Evolutionary conservation across 2,888 invertebrate species (phyloP), one percentile per base, ranked within the genome.

Genomic region (Philhelius pedissequus): DNA sequence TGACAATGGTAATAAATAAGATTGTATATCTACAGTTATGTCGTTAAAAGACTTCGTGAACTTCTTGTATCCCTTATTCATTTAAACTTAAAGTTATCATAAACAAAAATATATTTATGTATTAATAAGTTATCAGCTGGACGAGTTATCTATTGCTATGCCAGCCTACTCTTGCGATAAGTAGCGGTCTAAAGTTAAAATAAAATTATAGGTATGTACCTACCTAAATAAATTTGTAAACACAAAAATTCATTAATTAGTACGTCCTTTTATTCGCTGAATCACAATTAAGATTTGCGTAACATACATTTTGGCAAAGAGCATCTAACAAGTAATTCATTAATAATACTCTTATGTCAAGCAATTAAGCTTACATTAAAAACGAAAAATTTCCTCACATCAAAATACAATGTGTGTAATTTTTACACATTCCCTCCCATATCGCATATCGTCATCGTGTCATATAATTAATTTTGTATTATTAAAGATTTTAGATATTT

Each of bases 401-500:
- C 20, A 40, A 54, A n/a, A n/a, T 78, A 82, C 60, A 73, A 78
- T 78, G 30, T 62, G 52, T 66, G 50, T 13, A 66, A 71, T 81
- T 70, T 66, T 58, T 56, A 48, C 43, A 54, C 18, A 11, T 27
- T 64, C 25, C 7, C 25, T 48, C 22, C 7, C 22, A 9, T 48
- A 11, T 22, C 5, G 11, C 35, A 11, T 27, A 25, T 73, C 66
- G 8, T 66, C 45, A 15, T 54, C 38, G 32, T 52, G 18, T 20
- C 22, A 48, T 22, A 48, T 22, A 9, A 6, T 45, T 22, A 48
- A 22, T 7, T 11, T 48, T 18, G 15, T 20, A 32, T 64, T 64
- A 45, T 45, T 20, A 15, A n/a, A 38, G n/a, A 43, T 32, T 45
- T 58, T 1, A 30, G 30, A 64, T 48, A 2, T 20, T 20, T 22